phyloP scores from a whole-genome alignment of 2,113 vertebrate species.

The Rana temporaria region DNA sequence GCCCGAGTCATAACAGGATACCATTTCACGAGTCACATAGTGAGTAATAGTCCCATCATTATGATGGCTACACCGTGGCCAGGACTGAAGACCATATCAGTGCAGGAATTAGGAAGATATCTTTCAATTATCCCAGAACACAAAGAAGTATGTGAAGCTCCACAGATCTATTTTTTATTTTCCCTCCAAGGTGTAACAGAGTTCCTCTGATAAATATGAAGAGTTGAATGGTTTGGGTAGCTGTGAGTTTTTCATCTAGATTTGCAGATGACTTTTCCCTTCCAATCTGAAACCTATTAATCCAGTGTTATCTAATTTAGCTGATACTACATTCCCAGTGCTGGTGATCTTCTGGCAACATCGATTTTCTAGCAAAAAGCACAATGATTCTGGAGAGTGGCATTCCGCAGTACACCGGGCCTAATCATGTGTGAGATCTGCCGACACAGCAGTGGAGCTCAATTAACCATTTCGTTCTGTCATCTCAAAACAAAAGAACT shows the following conservation, averaged over 20 bases:
- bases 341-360: slow-evolving; percentile 30
- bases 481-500: not conserved
- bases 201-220: slow-evolving; percentile 16
- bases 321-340: slow-evolving; percentile 26
- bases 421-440: slow-evolving; percentile 21
- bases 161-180: slow-evolving; percentile 2
- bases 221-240: not conserved
- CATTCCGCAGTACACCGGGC: slow-evolving; percentile 6
- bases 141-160: not conserved
- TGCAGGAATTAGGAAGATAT: not conserved
- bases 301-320: slow-evolving; percentile 41
- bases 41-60: slow-evolving; percentile 10
- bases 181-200: not conserved
- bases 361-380: slow-evolving; percentile 42
- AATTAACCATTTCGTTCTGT: slow-evolving; percentile 5
- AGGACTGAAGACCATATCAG: not conserved
- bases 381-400: slow-evolving; percentile 19
- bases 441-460: slow-evolving; percentile 14
- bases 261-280: slow-evolving; percentile 35
- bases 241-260: slow-evolving; percentile 13
- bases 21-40: not conserved
- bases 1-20: not conserved
- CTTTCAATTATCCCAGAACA: not conserved
- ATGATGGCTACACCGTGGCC: not conserved
- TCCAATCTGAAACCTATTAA: slow-evolving; percentile 35